Evolutionary conservation across 1,140 invertebrate species (phyloP), one percentile per base, ranked within the genome.

Genomic region (Bicyclus anynana): DNA sequence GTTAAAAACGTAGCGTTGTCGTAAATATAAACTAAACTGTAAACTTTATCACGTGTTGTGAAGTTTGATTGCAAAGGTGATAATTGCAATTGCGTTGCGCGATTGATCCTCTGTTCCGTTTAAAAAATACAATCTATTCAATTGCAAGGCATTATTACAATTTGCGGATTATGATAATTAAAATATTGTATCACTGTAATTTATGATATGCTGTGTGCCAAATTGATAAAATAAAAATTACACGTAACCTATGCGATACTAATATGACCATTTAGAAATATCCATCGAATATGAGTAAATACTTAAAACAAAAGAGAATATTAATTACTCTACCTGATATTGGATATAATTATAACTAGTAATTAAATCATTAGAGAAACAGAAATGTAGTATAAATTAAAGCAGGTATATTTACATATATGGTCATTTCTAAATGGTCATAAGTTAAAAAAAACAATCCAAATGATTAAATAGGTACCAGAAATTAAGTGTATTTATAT

Each of bases 401-500:
- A 7, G 2, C 2, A 29, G 5, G 5, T 29, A 29, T 7, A 26
- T 29, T 7, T 29, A 7, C 2, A 10, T 1, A 33, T n/a, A 10
- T 33, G 29, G 10, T 4, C 10, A 7, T 33, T 42, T 27, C 37
- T 57, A 7, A 29, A 53, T 49, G 47, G 50, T 40, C 49, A 38
- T n/a, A 44, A 44, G 38, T 54, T 46, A 16, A 54, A 40, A 26
- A 62, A 73, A 80, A 80, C 67, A 73, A 80, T 80, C 68, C 65
- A 79, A 76, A 77, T 55, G 4, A 23, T 4, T 23, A 61, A 67
- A 62, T 71, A 67, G 54, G 79, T 82, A 82, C 69, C 74, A 77
- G 70, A 80, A 72, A 70, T 64, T 70, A 59, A 78, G 69, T 73
- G 61, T 82, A 81, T 82, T 76, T 81, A 75, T 77, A 70, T 76